Conservation (phyloP, 2,888 invertebrate genomes). For the Sesia apiformis region DNA sequence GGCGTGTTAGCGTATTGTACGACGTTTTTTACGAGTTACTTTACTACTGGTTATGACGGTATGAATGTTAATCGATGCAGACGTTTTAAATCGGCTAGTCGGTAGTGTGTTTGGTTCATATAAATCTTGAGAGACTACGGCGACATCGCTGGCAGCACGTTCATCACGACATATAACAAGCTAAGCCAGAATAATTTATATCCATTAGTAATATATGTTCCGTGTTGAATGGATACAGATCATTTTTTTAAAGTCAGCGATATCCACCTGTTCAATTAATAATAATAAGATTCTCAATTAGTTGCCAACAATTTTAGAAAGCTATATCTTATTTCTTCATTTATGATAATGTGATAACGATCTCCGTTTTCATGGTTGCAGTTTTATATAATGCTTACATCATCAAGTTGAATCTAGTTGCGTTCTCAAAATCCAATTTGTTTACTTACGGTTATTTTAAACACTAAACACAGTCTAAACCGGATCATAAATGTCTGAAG, state of each 20-base stretch:
- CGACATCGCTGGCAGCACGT: not conserved
- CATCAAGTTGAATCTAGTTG: too few relatives aligned
- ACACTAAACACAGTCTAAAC: too few relatives aligned
- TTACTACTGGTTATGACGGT: slow-evolving; percentile 22
- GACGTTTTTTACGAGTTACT: slow-evolving; percentile 13
- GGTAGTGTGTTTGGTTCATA: not conserved
- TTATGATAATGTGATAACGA: too few relatives aligned
- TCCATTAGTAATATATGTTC: not conserved
- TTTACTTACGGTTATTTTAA: too few relatives aligned
- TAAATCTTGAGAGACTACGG: not conserved
- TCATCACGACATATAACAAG: not conserved
- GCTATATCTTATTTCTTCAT: too few relatives aligned
- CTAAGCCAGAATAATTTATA: not conserved
- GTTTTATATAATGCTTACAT: too few relatives aligned
- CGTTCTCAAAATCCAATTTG: too few relatives aligned
- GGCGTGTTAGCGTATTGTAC: not conserved
- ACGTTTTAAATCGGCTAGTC: not conserved
- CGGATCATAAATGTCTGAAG: too few relatives aligned
- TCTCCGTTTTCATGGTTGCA: too few relatives aligned
- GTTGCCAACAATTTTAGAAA: not conserved
- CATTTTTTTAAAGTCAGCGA: not conserved
- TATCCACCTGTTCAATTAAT: not conserved
- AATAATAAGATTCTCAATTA: not conserved
- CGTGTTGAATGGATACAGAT: not conserved
- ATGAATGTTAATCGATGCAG: slow-evolving; percentile 27